Evolutionary conservation across 1,140 invertebrate genomes (phyloP).

Genomic region (Calliphora vicina): DNA sequence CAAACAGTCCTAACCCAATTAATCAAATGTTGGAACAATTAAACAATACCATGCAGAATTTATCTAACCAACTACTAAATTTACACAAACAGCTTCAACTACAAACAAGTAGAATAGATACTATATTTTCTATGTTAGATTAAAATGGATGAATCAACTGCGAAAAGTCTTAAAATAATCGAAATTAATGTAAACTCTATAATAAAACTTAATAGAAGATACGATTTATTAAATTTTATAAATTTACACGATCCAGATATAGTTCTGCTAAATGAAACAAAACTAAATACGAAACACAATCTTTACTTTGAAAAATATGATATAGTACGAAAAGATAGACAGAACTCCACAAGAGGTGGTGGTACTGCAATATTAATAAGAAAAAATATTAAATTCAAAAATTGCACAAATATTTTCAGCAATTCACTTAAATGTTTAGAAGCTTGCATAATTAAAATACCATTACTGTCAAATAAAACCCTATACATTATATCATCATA

Average conservation of each 20-base stretch:
- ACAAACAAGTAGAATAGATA: neutral
- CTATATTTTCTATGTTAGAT: neutral
- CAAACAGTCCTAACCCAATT: no score
- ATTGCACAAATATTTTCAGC: neutral
- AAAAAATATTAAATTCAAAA: slow-evolving; percentile 21
- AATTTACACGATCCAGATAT: neutral
- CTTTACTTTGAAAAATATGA: neutral
- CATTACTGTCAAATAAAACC: neutral
- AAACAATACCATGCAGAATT: no score
- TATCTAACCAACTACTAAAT: no score
- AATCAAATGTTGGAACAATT: no score
- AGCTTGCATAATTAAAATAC: slow-evolving; percentile 23
- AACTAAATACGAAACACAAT: neutral
- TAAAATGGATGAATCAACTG: neutral
- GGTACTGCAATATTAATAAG: slow-evolving; percentile 12
- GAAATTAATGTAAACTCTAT: neutral
- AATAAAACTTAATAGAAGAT: neutral
- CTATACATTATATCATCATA: slow-evolving; percentile 13
- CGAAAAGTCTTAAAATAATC: neutral
- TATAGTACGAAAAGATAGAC: neutral
- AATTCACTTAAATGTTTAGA: neutral
- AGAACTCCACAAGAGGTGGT: neutral
- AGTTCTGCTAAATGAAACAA: slow-evolving; percentile 6
- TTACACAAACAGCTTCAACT: neutral
- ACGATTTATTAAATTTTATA: neutral